Evolutionary conservation across 2,888 invertebrate genomes (phyloP).

Genomic region (Isotomurus palustris): DNA sequence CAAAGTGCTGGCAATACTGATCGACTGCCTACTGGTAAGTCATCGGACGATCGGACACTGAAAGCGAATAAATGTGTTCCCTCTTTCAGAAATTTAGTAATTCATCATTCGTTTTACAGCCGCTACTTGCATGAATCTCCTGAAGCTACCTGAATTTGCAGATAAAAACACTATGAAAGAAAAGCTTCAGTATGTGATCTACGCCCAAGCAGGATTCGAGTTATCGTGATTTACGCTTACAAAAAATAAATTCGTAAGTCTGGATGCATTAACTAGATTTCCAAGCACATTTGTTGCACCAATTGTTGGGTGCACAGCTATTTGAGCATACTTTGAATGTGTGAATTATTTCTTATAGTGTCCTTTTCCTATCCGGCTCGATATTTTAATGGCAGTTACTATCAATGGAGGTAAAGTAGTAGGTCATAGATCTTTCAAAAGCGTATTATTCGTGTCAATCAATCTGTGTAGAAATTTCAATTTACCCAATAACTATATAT

Average conservation of each 20-base stretch:
- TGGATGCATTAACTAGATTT: too few relatives aligned
- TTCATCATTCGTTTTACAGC: conserved; percentile 53
- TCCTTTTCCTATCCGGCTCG: too few relatives aligned
- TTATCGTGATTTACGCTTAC: conserved; percentile 55
- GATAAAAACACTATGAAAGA: conserved; percentile 70
- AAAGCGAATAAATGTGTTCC: too few relatives aligned
- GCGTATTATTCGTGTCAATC: too few relatives aligned
- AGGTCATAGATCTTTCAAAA: background rate
- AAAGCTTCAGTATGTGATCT: conserved; percentile 87
- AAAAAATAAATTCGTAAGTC: too few relatives aligned
- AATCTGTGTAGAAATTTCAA: too few relatives aligned
- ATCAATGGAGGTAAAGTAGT: background rate
- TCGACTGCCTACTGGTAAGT: conserved; percentile 71
- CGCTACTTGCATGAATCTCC: conserved; percentile 95
- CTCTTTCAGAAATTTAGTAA: background rate
- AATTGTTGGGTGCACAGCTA: too few relatives aligned
- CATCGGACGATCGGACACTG: too few relatives aligned
- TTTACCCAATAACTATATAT: too few relatives aligned
- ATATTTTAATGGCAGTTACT: background rate
- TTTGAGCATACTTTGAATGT: too few relatives aligned
- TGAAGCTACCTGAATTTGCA: conserved; percentile 88
- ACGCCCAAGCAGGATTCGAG: conserved; percentile 94
- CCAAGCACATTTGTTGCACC: too few relatives aligned
- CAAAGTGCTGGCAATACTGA: conserved; percentile 86
- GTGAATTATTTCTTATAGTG: too few relatives aligned